Percentiles rank a stretch among this genome's conserved stretches.
These are phyloP conservation scores for Druon quercuslanigerum DNA, from an alignment of 1,140 invertebrate species.

Conservation along the genomic window DNA sequence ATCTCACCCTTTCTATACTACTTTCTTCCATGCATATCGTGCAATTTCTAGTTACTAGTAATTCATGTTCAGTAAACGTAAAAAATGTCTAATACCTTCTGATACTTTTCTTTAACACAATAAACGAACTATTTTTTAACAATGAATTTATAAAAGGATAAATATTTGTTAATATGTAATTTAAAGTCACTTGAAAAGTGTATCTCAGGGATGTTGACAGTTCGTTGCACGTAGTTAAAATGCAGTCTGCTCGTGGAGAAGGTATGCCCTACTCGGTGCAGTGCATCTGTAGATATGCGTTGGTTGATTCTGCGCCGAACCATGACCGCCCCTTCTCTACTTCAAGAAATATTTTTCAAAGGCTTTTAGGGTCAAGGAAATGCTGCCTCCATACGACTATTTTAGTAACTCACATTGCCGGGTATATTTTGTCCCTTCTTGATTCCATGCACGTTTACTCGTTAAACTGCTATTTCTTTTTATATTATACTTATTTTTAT, in stretches of 20 bases:
- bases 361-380: slow-evolving; percentile 39
- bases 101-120: no score
- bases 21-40: no score
- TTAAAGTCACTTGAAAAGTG: neutral
- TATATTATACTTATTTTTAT: slow-evolving; percentile 7
- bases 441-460: slow-evolving; percentile 2
- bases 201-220: slow-evolving; percentile 1
- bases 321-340: neutral
- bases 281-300: neutral
- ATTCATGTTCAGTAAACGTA: no score
- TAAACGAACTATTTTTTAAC: no score
- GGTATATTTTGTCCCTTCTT: slow-evolving; percentile 47
- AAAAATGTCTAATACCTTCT: no score
- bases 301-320: neutral
- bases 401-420: slow-evolving; percentile 33
- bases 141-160: no score
- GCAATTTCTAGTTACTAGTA: no score
- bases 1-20: no score
- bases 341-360: neutral
- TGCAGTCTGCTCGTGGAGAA: neutral
- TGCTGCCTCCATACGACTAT: slow-evolving; percentile 56
- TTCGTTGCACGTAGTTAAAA: neutral
- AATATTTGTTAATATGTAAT: neutral
- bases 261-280: neutral
- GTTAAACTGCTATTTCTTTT: slow-evolving; percentile 18